These are phyloP conservation scores for human DNA, from an alignment of 2,113 vertebrate genomes.

Conservation along the genomic window DNA sequence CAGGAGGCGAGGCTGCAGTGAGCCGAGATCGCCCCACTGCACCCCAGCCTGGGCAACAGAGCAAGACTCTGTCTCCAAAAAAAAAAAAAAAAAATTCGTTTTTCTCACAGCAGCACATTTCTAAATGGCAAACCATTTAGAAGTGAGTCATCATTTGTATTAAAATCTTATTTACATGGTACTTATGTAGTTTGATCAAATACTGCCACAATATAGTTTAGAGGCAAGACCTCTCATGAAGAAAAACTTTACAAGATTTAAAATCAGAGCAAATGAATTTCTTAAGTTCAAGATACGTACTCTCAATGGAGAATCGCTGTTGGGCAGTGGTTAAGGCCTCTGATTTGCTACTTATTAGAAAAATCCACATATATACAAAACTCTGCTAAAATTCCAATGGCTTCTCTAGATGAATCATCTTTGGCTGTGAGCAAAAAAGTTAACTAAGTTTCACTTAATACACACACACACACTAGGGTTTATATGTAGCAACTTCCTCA, in stretches of 20 bases:
- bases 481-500: background rate
- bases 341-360: background rate
- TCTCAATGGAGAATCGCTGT: background rate
- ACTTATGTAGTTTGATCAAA: background rate
- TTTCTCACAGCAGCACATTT: constrained; percentile 9
- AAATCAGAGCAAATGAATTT: background rate
- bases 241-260: background rate
- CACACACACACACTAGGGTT: background rate
- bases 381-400: background rate
- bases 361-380: background rate
- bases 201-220: background rate
- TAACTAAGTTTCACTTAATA: background rate
- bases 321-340: background rate
- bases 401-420: background rate
- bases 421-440: background rate
- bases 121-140: background rate
- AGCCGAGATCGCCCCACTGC: too few species aligned
- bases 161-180: constrained; percentile 34
- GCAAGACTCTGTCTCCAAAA: too few species aligned
- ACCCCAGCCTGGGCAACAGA: too few species aligned
- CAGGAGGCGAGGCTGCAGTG: too few species aligned
- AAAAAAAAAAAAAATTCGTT: background rate
- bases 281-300: background rate
- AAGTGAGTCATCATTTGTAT: background rate
- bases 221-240: background rate